Percentiles rank a stretch among this genome's conserved stretches.
These are phyloP conservation scores for Papilio protenor DNA, from an alignment of 2,888 invertebrate genomes.

Conservation along the genomic window DNA sequence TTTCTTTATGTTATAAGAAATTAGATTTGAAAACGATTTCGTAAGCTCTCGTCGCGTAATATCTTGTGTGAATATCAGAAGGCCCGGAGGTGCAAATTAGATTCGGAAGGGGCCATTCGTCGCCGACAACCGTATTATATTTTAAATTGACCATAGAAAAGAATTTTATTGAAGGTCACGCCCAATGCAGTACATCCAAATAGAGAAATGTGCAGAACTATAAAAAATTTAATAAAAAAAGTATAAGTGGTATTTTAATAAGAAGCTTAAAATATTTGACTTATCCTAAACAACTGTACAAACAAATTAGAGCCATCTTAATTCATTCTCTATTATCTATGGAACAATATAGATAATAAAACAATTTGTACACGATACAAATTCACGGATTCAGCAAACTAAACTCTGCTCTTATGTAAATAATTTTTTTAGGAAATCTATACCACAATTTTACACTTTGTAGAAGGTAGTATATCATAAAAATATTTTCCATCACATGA, in stretches of 20 bases:
- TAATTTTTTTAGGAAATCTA: no score
- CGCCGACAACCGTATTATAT: conserved; percentile 77
- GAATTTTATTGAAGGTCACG: conserved; percentile 62
- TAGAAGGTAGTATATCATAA: background rate
- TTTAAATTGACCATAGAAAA: conserved; percentile 82
- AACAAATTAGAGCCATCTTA: no score
- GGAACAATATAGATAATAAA: no score
- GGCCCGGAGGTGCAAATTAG: conserved; percentile 71
- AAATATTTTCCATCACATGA: background rate
- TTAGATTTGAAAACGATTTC: conserved; percentile 35
- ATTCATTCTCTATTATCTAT: no score
- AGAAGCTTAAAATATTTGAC: no score
- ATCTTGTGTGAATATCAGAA: conserved; percentile 30
- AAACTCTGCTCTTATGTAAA: no score
- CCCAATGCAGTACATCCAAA: conserved; percentile 46
- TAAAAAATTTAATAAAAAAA: background rate
- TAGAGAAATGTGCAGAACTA: conserved; percentile 44
- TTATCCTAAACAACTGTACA: no score
- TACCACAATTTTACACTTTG: no score
- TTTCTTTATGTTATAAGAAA: background rate
- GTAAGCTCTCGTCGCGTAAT: conserved; percentile 22
- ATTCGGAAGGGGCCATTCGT: conserved; percentile 72
- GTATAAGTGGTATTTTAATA: no score
- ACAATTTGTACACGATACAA: no score
- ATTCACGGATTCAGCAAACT: no score